Base-by-base conservation (phyloP, 2,888 invertebrate genomes). In the Brachycybe producta region DNA sequence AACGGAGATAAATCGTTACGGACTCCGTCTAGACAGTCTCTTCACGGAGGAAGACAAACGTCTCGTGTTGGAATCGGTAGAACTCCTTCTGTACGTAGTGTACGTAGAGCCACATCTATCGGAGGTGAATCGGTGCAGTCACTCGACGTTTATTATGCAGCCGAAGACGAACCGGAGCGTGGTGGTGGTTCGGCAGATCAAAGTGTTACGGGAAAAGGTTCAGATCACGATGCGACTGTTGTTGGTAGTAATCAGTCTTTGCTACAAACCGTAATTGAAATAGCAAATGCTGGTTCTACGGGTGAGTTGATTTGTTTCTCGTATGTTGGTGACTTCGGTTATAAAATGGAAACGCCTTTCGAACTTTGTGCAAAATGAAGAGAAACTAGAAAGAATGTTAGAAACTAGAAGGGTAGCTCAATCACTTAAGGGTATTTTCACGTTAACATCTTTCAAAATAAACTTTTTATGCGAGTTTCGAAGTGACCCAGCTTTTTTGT, bases 101-200 rank as follows among this genome's bases (percentile, higher is more conserved):
- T 57, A 51, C 59, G 54, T 27, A 53, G 88, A 59, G 86, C 88
- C 0, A 80, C 84, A 62, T 88, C 87, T 0, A 79, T 88, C 64
- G 84, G 84, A 1, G 86, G 86, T 53, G 87, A 88, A 66, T 88
- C 88, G n/a, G 54, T 59, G n/a, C 55, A 55, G 65, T 86, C 84
- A 60, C 17, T 49, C 8, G 91, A 91, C 67, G 82, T 84, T 46
- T 92, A 90, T 68, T 91, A 86, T 65, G 91, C 91, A 0, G 91
- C 91, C 0, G 90, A 91, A 62, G 91, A 92, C 68, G 91, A 90
- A 39, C 57, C 59, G 51, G 48, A 26, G 23, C 35, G 42, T 11
- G 48, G 8, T 21, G 2, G 35, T 24, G 5, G 4, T 44, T 19
- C 47, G n/a, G 46, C 34, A 5, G 23, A 17, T 1, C 24, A 13